These are phyloP conservation scores for Anabacerthia variegaticeps DNA, from an alignment of 2,797 vertebrate genomes.

Conservation along the genomic window DNA sequence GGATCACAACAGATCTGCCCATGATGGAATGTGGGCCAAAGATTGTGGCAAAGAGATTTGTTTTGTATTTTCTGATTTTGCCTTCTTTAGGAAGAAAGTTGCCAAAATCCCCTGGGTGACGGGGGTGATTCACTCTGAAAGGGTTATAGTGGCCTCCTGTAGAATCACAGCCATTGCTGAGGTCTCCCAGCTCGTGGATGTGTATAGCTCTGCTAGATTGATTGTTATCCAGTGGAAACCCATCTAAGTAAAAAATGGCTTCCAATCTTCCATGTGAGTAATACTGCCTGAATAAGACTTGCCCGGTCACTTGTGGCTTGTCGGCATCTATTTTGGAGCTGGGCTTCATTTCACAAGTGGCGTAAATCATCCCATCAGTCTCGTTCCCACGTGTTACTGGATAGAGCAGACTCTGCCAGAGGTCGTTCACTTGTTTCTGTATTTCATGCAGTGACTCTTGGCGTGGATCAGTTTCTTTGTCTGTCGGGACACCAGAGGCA, in stretches of 20 bases:
- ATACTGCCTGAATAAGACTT: slow-evolving; percentile 84
- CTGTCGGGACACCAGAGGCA: not conserved
- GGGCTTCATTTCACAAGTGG: slow-evolving; percentile 81
- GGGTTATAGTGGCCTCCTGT: slow-evolving; percentile 92
- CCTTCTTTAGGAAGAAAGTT: slow-evolving; percentile 85
- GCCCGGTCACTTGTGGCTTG: slow-evolving; percentile 82
- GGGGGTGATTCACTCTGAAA: slow-evolving; percentile 78
- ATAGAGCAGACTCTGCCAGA: slow-evolving; percentile 76
- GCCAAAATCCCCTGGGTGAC: slow-evolving; percentile 93
- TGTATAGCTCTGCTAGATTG: slow-evolving; percentile 83
- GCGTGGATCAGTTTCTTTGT: slow-evolving; percentile 14
- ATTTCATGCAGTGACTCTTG: slow-evolving; percentile 52
- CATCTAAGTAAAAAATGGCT: slow-evolving; percentile 80
- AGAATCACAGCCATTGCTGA: slow-evolving; percentile 85
- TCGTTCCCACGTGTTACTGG: not conserved
- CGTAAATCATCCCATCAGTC: not conserved
- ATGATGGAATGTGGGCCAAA: slow-evolving; percentile 79
- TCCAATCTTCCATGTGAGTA: slow-evolving; percentile 75
- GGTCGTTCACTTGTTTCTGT: slow-evolving; percentile 74
- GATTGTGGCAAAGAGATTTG: slow-evolving; percentile 76
- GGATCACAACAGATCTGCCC: slow-evolving; percentile 89
- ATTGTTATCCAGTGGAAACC: slow-evolving; percentile 74
- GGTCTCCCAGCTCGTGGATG: slow-evolving; percentile 89
- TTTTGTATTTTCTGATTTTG: slow-evolving; percentile 71
- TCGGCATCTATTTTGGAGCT: slow-evolving; percentile 72